A percentile compares a stretch with the other conserved stretches of the same genome.
Evolutionary conservation across 2,797 vertebrate genomes (phyloP).

Genomic region (Salarias fasciatus): DNA sequence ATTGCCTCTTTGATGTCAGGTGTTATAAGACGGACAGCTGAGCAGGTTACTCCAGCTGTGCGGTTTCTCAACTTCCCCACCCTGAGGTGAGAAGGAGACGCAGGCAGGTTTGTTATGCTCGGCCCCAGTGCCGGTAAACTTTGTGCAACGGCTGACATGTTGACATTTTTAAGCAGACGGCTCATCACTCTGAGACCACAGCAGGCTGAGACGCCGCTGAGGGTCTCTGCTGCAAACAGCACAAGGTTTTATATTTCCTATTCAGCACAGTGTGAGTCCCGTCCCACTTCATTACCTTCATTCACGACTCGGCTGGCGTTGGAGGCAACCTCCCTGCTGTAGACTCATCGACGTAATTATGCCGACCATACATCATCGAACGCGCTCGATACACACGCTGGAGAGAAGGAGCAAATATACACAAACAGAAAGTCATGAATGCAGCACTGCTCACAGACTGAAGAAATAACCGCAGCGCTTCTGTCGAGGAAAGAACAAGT

Average conservation of each 20-base stretch:
- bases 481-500: too few relatives aligned
- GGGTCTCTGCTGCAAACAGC: constrained; percentile 7
- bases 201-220: constrained; percentile 1
- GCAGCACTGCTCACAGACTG: background rate
- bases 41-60: background rate
- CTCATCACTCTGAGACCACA: background rate
- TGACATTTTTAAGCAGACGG: background rate
- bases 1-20: too few relatives aligned
- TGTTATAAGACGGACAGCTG: too few relatives aligned
- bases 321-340: constrained; percentile 24
- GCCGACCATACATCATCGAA: constrained; percentile 43
- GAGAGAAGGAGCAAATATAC: background rate
- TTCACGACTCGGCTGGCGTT: constrained; percentile 42
- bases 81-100: background rate
- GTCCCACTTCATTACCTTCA: constrained; percentile 44
- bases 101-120: constrained; percentile 9
- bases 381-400: constrained; percentile 10
- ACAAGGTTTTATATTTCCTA: constrained; percentile 1
- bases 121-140: background rate
- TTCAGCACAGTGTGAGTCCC: constrained; percentile 20
- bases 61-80: background rate
- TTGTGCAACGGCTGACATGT: background rate
- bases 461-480: too few relatives aligned
- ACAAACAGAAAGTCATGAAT: background rate
- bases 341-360: constrained; percentile 46